phyloP scores from a whole-genome alignment of 1,140 invertebrate genomes.

The Saccostrea echinata region DNA sequence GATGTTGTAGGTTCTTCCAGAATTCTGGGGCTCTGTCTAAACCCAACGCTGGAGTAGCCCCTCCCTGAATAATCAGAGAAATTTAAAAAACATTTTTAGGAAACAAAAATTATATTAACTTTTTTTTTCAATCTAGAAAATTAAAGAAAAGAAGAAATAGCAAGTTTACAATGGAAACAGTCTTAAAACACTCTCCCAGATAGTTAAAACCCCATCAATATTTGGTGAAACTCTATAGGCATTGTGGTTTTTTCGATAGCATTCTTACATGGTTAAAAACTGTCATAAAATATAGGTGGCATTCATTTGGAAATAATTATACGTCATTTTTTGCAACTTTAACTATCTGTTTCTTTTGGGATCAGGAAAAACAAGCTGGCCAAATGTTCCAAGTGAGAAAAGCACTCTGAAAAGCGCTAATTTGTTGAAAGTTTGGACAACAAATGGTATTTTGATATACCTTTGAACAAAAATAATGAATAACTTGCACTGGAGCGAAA shows the following conservation, averaged over 20 bases:
- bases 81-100: neutral
- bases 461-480: constrained; percentile 24
- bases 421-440: constrained; percentile 35
- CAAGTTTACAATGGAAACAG: neutral
- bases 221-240: neutral
- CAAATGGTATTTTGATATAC: constrained; percentile 15
- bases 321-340: neutral
- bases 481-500: neutral
- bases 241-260: neutral
- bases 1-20: constrained; percentile 49
- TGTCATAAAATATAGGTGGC: neutral
- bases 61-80: constrained; percentile 32
- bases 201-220: neutral
- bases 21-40: constrained; percentile 43
- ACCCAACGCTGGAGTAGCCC: neutral
- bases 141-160: neutral
- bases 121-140: neutral
- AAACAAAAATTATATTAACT: neutral
- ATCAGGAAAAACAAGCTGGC: neutral
- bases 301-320: constrained; percentile 10
- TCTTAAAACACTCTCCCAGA: neutral
- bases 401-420: neutral
- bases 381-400: neutral
- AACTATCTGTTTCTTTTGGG: neutral
- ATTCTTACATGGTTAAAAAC: neutral